Base-by-base conservation (phyloP, 1,140 invertebrate species). In the Heliconius melpomene region DNA sequence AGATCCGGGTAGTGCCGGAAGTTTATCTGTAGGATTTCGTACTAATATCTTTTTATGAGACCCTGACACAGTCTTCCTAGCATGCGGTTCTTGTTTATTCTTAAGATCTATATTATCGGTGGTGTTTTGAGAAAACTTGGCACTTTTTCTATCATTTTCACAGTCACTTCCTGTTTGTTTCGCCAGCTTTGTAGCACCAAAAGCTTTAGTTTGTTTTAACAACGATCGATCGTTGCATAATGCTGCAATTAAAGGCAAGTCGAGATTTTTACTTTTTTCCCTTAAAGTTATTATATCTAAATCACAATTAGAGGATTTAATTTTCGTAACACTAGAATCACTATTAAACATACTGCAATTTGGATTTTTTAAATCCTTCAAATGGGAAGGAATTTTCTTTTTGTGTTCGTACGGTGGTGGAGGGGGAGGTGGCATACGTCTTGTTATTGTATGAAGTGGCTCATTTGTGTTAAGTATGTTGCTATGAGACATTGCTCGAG, bases 181-280 rank as follows among this genome's bases (percentile, higher is more conserved):
- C 81, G 81, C 95, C 89, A 96, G 96, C 89, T 97, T 97, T 40
- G 97, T 96, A 94, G 96, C 95, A 66, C 97, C 97, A 86, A 97
- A 97, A 18, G 97, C 97, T 91, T 98, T 98, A 7, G 97, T 98
- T 91, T 98, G 97, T 91, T 98, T 98, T 70, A 98, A 91, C 79
- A 98, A 93, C 57, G 97, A 97, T 40, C 97, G 95, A 91, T 98
- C 98, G 89, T 98, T 98, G 93, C 98, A 98, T 73, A 98, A 94
- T 7, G 98, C 98, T 57, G 97, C 97, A 87, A 98, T 98, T 40
- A 98, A 93, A 20, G 98, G 98, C 86, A 98, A 94, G 92, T 98
- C 98, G 82, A 98, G 93, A 86, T 98, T 97, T 82, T 97, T 96
- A 93, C 97, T 98, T 94, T 98, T 98, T 91, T 98, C 97, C 46